Evolutionary conservation across 2,113 vertebrate genomes (phyloP).

Genomic region (Psammodynastes pulverulentus): DNA sequence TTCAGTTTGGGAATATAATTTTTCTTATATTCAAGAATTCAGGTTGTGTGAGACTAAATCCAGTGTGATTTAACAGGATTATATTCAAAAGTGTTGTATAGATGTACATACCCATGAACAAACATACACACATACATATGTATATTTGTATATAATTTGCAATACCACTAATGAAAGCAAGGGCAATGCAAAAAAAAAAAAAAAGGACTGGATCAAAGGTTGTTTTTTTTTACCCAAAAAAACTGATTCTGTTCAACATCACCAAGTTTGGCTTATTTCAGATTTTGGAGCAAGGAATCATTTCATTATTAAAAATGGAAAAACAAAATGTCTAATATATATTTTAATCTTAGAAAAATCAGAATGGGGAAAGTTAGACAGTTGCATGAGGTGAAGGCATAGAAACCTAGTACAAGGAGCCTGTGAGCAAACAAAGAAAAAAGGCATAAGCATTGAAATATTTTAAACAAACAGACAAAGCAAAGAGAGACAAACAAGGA

Average conservation of each 20-base stretch:
- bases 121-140: neutral
- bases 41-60: too few species aligned
- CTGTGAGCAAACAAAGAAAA: neutral
- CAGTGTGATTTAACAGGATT: neutral
- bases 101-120: neutral
- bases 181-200: neutral
- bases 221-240: neutral
- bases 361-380: neutral
- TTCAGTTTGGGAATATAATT: neutral
- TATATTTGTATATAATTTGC: neutral
- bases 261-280: neutral
- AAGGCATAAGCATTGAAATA: neutral
- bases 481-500: neutral
- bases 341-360: neutral
- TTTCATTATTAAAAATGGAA: neutral
- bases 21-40: neutral
- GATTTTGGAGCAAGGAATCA: neutral
- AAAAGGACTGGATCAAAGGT: neutral
- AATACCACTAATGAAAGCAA: neutral
- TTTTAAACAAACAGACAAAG: neutral
- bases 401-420: neutral
- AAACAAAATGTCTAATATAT: neutral
- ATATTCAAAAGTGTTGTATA: neutral
- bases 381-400: neutral
- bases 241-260: neutral